Conservation (phyloP, 2,888 invertebrate genomes). For the Drosophila nr. fundita region DNA sequence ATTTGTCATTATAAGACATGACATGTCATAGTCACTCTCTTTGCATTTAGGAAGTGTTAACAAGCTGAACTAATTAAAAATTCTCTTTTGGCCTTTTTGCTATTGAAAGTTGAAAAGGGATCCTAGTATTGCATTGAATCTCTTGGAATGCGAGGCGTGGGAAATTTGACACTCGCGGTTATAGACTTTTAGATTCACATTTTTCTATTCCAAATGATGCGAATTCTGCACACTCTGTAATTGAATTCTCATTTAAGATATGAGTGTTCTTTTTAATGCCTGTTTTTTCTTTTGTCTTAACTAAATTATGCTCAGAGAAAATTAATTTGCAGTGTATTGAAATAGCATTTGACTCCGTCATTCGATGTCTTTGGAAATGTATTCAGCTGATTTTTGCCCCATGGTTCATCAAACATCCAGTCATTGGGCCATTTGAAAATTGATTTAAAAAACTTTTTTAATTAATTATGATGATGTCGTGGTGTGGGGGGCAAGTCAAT, state of each 20-base stretch:
- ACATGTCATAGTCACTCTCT: slow-evolving; percentile 3
- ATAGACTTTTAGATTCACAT: not conserved
- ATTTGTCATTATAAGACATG: slow-evolving; percentile 26
- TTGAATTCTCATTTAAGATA: not conserved
- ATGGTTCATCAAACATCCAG: slow-evolving; percentile 73
- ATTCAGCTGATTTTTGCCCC: slow-evolving; percentile 36
- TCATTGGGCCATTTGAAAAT: slow-evolving; percentile 72
- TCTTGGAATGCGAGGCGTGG: not conserved
- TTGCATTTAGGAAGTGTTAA: slow-evolving; percentile 6
- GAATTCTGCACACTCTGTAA: not conserved
- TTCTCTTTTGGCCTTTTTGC: slow-evolving; percentile 28
- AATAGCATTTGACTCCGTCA: slow-evolving; percentile 13
- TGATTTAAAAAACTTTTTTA: slow-evolving; percentile 80
- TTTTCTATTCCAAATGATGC: not conserved
- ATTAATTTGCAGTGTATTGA: slow-evolving; percentile 10
- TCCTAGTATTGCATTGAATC: not conserved
- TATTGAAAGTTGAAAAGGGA: slow-evolving; percentile 10
- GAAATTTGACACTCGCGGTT: slow-evolving; percentile 3
- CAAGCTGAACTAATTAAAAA: slow-evolving; percentile 55
- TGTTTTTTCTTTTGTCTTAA: not conserved
- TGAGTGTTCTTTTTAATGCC: not conserved
- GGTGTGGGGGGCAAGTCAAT: slow-evolving; percentile 39
- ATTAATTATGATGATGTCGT: slow-evolving; percentile 78
- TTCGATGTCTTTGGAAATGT: slow-evolving; percentile 29
- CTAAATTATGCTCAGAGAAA: not conserved